phyloP scores from a whole-genome alignment of 2,113 vertebrate genomes.

The Mus pahari region DNA sequence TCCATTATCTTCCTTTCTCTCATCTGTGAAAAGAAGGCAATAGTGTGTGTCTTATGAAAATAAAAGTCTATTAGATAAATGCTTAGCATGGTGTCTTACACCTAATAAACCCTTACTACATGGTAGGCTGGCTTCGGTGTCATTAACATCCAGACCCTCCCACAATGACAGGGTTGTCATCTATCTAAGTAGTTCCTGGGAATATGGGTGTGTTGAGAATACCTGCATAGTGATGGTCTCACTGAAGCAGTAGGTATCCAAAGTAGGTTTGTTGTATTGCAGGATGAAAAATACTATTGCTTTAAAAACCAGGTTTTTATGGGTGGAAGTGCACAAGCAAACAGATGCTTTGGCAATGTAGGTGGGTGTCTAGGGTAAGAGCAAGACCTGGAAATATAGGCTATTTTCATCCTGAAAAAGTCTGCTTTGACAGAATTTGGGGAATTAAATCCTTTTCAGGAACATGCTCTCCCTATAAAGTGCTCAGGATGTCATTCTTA shows the following conservation, averaged over 20 bases:
- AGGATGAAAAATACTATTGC: background rate
- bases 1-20: background rate
- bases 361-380: background rate
- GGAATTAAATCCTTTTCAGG: background rate
- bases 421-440: background rate
- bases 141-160: background rate
- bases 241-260: background rate
- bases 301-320: background rate
- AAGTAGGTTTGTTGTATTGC: background rate
- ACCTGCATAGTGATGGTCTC: background rate
- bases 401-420: background rate
- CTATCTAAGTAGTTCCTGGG: background rate
- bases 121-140: background rate
- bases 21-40: background rate
- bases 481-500: too few relatives aligned
- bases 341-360: background rate
- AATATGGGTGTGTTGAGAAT: too few relatives aligned
- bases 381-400: background rate
- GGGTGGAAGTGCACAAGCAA: background rate
- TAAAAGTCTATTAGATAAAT: background rate
- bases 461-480: too few relatives aligned
- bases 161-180: background rate
- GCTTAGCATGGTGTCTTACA: background rate
- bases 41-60: background rate
- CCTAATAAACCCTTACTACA: background rate